These are phyloP conservation scores for Trachythela sp. DNA, from an alignment of 64 coral and sea anemone genomes.

Conservation along the genomic window DNA sequence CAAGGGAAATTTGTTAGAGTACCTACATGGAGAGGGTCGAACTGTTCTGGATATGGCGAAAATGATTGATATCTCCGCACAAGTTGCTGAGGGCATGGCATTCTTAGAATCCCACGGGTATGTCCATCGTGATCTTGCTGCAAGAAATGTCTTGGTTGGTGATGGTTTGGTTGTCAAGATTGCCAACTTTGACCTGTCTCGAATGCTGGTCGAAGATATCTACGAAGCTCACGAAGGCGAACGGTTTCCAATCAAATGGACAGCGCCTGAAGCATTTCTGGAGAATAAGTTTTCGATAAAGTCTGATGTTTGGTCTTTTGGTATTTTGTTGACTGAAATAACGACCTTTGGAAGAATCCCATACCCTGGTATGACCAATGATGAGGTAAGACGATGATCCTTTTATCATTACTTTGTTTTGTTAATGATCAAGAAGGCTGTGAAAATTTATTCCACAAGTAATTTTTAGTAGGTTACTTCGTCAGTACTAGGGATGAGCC, in stretches of 20 bases:
- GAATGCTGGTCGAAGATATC: conserved; percentile 86
- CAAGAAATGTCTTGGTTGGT: conserved; percentile 94
- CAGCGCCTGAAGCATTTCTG: conserved; percentile 92
- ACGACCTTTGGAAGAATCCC: conserved; percentile 86
- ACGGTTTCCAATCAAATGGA: conserved; percentile 99
- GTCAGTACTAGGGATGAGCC: too few relatives aligned
- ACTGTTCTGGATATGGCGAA: conserved; percentile 16
- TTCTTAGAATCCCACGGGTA: conserved; percentile 81
- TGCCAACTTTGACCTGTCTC: conserved; percentile 92
- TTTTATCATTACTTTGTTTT: too few relatives aligned
- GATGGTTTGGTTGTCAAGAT: conserved; percentile 75
- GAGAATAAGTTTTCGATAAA: conserved; percentile 96
- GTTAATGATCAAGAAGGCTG: too few relatives aligned
- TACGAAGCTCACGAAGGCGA: conserved; percentile 96
- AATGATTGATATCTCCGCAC: conserved; percentile 77
- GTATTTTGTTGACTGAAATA: conserved; percentile 82
- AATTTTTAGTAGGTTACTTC: too few relatives aligned
- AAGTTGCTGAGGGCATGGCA: conserved; percentile 91
- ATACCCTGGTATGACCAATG: conserved; percentile 90
- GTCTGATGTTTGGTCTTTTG: conserved; percentile 99
- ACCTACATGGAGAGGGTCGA: conserved; percentile 74
- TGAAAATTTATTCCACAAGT: too few relatives aligned
- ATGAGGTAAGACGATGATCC: conserved; percentile 57
- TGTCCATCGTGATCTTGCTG: conserved; percentile 97
- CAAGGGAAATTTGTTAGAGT: conserved; percentile 83